These are phyloP conservation scores for Helicoverpa armigera DNA, from an alignment of 1,140 invertebrate genomes.

Conservation along the genomic window DNA sequence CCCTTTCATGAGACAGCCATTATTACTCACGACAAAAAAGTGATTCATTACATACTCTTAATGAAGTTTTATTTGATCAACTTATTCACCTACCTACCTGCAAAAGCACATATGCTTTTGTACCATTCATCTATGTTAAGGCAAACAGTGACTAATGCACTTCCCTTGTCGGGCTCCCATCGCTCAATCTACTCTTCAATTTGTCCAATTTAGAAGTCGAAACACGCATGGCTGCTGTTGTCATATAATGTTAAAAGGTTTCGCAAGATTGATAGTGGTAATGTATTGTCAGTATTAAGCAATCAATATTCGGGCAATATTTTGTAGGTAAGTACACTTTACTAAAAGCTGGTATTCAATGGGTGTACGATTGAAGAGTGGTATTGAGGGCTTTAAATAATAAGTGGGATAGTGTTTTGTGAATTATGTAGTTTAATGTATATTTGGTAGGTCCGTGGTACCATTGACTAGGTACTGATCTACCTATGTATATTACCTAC, in stretches of 20 bases:
- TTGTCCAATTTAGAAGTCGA: constrained; percentile 40
- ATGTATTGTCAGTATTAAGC: background rate
- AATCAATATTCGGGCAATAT: too few relatives aligned
- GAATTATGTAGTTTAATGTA: too few relatives aligned
- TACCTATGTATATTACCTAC: too few relatives aligned
- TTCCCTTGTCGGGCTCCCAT: constrained; percentile 34
- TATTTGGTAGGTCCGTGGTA: too few relatives aligned
- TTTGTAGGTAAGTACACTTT: too few relatives aligned
- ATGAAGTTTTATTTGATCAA: too few relatives aligned
- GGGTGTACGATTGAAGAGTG: too few relatives aligned
- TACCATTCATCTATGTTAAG: constrained; percentile 42
- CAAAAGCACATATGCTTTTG: background rate
- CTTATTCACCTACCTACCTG: background rate
- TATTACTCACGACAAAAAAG: background rate
- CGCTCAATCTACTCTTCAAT: constrained; percentile 42
- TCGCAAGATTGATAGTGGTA: constrained; percentile 20
- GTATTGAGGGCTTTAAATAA: too few relatives aligned
- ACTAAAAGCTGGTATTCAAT: too few relatives aligned
- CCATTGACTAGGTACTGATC: too few relatives aligned
- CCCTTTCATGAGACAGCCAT: background rate
- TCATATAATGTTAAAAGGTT: constrained; percentile 21
- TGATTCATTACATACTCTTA: background rate
- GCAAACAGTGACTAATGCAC: constrained; percentile 46
- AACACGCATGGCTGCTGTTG: constrained; percentile 13
- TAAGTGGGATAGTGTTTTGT: too few relatives aligned